Base-by-base conservation (phyloP, 2,113 vertebrate genomes). In the Pandion haliaetus region DNA sequence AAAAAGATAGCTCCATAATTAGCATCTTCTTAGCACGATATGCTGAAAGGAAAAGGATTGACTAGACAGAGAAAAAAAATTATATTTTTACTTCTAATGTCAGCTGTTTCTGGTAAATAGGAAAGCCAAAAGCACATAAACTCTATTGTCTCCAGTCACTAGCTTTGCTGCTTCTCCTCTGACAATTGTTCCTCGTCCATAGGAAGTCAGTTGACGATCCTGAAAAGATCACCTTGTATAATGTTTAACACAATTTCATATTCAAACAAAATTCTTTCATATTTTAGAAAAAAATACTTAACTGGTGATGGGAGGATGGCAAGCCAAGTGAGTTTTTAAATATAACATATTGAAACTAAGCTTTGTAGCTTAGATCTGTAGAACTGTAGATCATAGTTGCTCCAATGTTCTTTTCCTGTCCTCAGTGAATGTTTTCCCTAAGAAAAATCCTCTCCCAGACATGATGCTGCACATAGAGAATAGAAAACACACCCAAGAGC, bases 381-480 rank as follows among this genome's bases (percentile, higher is more conserved):
- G n/a, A n/a, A n/a, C n/a, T n/a, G n/a, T n/a, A 10, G 15, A 42
- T 40, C 40, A 72, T 12, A 18, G 28, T 58, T 73, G 17, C 14
- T 86, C 52, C 71, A 28, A 0, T 20, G 24, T 32, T 90, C 14
- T 87, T 77, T 36, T 73, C 34, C 31, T 80, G 9, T 49, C 47
- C 73, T 83, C 2, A 3, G 25, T 70, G 45, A 38, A 81, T n/a
- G 19, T 44, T 85, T 86, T 10, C 34, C 40, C 36, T 71, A n/a
- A 65, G 34, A 74, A 74, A 95, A 90, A 67, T 62, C 24, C 45
- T 57, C 49, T 77, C 14, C n/a, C 80, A 67, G 72, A 36, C 15
- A 7, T 0, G 2, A 36, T 1, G 1, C 32, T 66, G 50, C 19
- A 47, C 38, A n/a, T 1, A 29, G 5, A 63, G 20, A 71, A 86